Conservation (phyloP, 2,797 vertebrate genomes). For the Salarias fasciatus region DNA sequence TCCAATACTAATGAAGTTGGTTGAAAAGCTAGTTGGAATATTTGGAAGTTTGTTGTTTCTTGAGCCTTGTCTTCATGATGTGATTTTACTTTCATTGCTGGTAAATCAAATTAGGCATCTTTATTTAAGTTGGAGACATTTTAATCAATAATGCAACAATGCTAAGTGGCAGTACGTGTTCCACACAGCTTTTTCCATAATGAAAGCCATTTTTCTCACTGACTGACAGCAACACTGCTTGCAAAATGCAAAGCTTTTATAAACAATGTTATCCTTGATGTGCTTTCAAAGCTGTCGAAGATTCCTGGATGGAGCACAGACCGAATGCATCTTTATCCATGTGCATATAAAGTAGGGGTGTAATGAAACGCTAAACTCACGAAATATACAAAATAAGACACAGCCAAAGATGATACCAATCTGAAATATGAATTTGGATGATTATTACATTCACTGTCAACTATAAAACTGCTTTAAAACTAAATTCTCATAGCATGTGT, state of each 20-base stretch:
- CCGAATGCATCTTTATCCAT: neutral
- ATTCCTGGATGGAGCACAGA: no score
- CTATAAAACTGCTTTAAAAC: no score
- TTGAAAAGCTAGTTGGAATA: neutral
- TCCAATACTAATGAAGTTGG: neutral
- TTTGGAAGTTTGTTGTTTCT: conserved; percentile 6
- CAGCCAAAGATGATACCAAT: no score
- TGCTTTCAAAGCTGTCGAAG: neutral
- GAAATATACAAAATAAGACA: conserved; percentile 14
- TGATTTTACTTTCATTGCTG: conserved; percentile 6
- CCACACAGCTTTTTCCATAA: conserved; percentile 22
- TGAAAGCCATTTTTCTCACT: conserved; percentile 13
- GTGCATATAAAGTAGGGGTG: neutral
- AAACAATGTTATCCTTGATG: conserved; percentile 19
- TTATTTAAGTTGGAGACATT: conserved; percentile 4
- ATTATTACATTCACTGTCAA: no score
- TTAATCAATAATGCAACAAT: conserved; percentile 28
- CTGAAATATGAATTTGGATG: no score
- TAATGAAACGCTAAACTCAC: no score
- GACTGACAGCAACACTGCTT: conserved; percentile 39
- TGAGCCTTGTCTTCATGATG: neutral
- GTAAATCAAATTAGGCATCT: conserved; percentile 11
- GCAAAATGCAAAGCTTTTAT: conserved; percentile 26
- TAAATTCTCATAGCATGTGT: no score
- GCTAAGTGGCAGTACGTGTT: conserved; percentile 33